These are phyloP conservation scores for Squalus acanthias DNA, from an alignment of 2,797 vertebrate genomes.

Conservation along the genomic window DNA sequence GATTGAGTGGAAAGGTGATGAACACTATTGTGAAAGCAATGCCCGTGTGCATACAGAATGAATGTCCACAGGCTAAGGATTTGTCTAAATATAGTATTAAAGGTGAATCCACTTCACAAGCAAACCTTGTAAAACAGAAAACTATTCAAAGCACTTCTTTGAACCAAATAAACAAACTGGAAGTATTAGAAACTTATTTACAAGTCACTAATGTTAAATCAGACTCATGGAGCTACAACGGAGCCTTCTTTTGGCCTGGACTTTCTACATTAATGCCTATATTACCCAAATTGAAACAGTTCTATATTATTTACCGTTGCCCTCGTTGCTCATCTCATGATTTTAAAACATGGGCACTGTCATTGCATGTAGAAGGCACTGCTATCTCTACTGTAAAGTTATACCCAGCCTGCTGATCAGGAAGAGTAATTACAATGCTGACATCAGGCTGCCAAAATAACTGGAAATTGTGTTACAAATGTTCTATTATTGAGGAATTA, in stretches of 20 bases:
- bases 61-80: neutral
- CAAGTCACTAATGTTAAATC: neutral
- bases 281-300: neutral
- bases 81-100: neutral
- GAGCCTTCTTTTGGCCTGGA: neutral
- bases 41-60: neutral
- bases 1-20: neutral
- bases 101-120: neutral
- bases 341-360: neutral
- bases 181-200: neutral
- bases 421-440: neutral
- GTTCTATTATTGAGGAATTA: neutral
- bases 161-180: neutral
- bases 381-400: neutral
- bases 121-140: neutral
- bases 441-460: neutral
- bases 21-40: neutral
- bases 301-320: neutral
- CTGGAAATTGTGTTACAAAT: neutral
- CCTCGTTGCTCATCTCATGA: neutral
- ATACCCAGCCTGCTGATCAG: neutral
- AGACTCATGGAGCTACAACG: neutral
- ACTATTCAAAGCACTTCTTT: neutral
- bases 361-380: neutral
- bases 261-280: neutral